Evolutionary conservation across 2,113 vertebrate genomes (phyloP), one percentile per base, ranked within the genome.

Genomic region (Aleadryas rufinucha): DNA sequence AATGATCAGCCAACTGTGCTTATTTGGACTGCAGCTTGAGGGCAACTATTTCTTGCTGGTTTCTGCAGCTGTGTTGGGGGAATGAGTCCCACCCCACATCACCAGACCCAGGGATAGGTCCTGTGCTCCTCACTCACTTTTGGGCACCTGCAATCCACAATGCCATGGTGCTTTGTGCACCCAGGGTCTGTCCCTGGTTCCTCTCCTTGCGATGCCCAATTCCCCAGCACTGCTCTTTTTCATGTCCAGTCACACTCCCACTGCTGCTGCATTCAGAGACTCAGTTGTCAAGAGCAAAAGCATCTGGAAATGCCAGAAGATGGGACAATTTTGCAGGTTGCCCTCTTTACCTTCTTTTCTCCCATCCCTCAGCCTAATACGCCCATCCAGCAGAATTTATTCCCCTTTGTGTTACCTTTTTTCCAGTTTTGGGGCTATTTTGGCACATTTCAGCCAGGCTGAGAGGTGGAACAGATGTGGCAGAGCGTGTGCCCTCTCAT

Each of bases 41-140:
- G 95, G 86, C 88, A 95, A 89, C 83, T 86, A 86, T 95, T 97
- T 93, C 94, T 95, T 95, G 83, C 89, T 92, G 81, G 42, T 37
- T 92, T 93, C 91, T 92, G 94, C 95, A 97, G 95, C 95, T 97
- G 92, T 88, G 72, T n/a, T 87, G 44, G 69, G 66, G 35, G 39
- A 90, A 59, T 0, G 0, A 59, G 61, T 68, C 52, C 68, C 86
- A 90, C 19, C 50, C 50, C 2, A 2, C 59, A 84, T 11, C 42
- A 70, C 31, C 80, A 87, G 76, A 92, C 14, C 41, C 14, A 39
- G 27, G 45, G 28, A 68, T 1, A 16, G 54, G 50, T 64, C 41
- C 78, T 69, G 53, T 42, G 27, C 35, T 79, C 20, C 65, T 82
- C 44, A 10, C 27, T 84, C 7, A 1, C 23, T 84, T n/a, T 24